A percentile compares a stretch with the other conserved stretches of the same genome.
Conservation (phyloP, 2,888 invertebrate genomes). For the Macrosiphum euphorbiae region DNA sequence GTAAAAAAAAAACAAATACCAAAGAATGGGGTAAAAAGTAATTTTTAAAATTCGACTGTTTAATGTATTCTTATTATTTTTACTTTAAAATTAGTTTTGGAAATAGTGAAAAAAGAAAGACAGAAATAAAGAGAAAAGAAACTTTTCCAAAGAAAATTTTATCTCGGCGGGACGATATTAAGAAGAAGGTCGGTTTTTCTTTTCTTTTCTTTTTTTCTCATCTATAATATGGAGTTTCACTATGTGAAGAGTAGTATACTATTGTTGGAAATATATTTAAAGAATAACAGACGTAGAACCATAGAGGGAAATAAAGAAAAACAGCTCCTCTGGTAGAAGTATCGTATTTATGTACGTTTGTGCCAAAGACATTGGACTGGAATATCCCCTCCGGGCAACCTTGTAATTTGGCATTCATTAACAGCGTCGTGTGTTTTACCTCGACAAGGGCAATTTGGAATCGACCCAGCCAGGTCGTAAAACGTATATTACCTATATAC, state of each 20-base stretch:
- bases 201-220: neutral
- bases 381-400: conserved; percentile 22
- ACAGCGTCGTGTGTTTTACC: conserved; percentile 8
- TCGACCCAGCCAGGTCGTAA: conserved; percentile 47
- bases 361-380: conserved; percentile 27
- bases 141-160: conserved; percentile 35
- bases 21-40: neutral
- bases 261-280: neutral
- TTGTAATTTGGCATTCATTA: conserved; percentile 58
- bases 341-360: conserved; percentile 6
- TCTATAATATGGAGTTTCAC: neutral
- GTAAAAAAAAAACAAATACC: neutral
- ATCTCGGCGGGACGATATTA: neutral
- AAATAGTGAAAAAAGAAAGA: neutral
- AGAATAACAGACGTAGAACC: neutral
- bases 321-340: neutral
- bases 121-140: neutral
- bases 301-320: conserved; percentile 35
- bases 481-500: neutral
- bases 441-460: conserved; percentile 47
- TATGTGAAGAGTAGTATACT: neutral
- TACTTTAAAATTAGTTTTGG: conserved; percentile 41
- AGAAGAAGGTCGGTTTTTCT: neutral
- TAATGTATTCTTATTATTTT: conserved; percentile 36
- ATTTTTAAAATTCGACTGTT: conserved; percentile 45